Base-by-base conservation (phyloP, 2,888 invertebrate species). In the Graphium colonna region DNA sequence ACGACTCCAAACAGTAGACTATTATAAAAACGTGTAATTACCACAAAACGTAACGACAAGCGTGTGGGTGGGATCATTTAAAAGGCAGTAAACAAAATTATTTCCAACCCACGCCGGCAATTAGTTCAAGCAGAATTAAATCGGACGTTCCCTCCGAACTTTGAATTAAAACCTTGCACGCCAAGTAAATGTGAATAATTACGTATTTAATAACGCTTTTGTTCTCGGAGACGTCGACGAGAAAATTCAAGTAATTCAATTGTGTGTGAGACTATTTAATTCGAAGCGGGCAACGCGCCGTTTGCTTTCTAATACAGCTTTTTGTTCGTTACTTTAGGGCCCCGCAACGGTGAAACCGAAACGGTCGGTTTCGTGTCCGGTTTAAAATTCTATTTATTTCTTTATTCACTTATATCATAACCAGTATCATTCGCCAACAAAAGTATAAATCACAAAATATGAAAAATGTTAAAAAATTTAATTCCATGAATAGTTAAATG, bases 181-280 rank as follows among this genome's bases (percentile, higher is more conserved):
- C 82, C 82, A 85, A 71, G 86, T 80, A 86, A 86, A 84, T 82
- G 85, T 86, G 82, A 87, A 87, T 88, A 89, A 88, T 88, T 89
- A 84, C 88, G 86, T 85, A 85, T 87, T 89, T 89, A 89, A 88
- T 89, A 89, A 88, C 78, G 87, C 88, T 85, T 88, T 89, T 89
- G 89, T 89, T 89, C 88, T 84, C 83, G 71, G 69, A 73, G 69
- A 69, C 21, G 68, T 72, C 73, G 77, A 82, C 79, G 81, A 83
- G 89, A 82, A 87, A 88, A 87, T 83, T 82, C 86, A 79, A 80
- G 88, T 89, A 89, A 89, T 88, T 89, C 89, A 89, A 89, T 89
- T 89, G 89, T 85, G 82, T 88, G 83, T 85, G 82, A 78, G 77
- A 79, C 78, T 82, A 73, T 86, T 87, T 84, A 86, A 87, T 84